Conservation (phyloP, 92 coral and sea anemone species). For the Parazoanthus darwini region DNA sequence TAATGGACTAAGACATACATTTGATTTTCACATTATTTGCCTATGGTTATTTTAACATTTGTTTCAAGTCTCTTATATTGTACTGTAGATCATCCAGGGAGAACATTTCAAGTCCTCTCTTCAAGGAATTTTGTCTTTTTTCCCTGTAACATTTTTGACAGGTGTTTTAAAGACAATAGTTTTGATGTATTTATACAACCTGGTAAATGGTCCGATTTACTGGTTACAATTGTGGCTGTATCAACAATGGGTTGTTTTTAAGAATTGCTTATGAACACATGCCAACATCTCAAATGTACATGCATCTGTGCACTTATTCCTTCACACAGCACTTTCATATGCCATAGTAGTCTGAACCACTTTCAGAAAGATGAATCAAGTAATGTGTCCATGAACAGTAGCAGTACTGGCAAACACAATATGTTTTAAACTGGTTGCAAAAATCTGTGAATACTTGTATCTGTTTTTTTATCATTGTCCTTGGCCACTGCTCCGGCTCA, state of each 20-base stretch:
- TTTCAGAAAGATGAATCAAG: slow-evolving; percentile 12
- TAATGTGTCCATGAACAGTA: slow-evolving; percentile 16
- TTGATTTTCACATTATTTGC: slow-evolving; percentile 11
- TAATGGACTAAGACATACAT: slow-evolving; percentile 16
- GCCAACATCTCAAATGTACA: slow-evolving; percentile 17
- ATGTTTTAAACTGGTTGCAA: slow-evolving; percentile 13
- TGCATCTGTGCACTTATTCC: slow-evolving; percentile 21
- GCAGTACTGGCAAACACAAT: slow-evolving; percentile 20
- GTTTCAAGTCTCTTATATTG: slow-evolving; percentile 17
- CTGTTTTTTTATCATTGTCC: slow-evolving; percentile 16
- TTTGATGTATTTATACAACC: not conserved
- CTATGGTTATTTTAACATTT: slow-evolving; percentile 11
- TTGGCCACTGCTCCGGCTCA: slow-evolving; percentile 5
- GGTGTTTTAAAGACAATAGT: slow-evolving; percentile 1
- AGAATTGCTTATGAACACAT: slow-evolving; percentile 7
- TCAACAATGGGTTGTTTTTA: slow-evolving; percentile 5
- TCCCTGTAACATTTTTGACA: slow-evolving; percentile 16
- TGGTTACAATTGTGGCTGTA: slow-evolving; percentile 4
- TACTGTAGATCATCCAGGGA: slow-evolving; percentile 13
- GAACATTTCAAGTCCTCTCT: not conserved
- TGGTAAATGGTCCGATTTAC: not conserved
- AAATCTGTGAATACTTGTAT: not conserved
- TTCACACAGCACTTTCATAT: slow-evolving; percentile 11
- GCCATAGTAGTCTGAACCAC: slow-evolving; percentile 21
- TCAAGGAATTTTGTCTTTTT: slow-evolving; percentile 2